Conservation (phyloP, 2,797 vertebrate species). For the Argyrosomus regius region DNA sequence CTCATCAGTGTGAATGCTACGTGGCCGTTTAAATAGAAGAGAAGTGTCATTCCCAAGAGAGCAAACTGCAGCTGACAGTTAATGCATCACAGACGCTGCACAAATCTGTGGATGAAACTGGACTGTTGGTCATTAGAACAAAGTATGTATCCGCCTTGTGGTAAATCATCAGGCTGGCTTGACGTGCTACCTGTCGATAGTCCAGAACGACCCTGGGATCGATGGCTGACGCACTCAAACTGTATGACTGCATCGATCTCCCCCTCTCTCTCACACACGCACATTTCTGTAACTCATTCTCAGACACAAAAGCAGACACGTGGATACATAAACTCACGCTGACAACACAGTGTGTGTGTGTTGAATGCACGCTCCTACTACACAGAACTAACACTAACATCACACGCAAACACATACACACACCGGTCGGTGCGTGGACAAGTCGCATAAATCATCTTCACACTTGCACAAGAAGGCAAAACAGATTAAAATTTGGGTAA, state of each 20-base stretch:
- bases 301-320: constrained; percentile 22
- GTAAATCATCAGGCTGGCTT: background rate
- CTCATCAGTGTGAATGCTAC: background rate
- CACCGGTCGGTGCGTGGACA: background rate
- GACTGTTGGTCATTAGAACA: constrained; percentile 28
- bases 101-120: constrained; percentile 24
- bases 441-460: constrained; percentile 6
- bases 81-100: constrained; percentile 27
- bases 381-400: background rate
- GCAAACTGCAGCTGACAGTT: background rate
- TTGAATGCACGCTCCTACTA: background rate
- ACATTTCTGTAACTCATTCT: constrained; percentile 10
- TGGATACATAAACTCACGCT: background rate
- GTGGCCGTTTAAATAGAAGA: background rate
- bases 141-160: constrained; percentile 14
- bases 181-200: constrained; percentile 36
- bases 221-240: constrained; percentile 35
- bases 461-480: background rate
- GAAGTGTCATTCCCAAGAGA: background rate
- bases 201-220: constrained; percentile 31
- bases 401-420: background rate
- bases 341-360: background rate
- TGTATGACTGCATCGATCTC: constrained; percentile 27
- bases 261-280: background rate
- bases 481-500: background rate